These are phyloP conservation scores for Capitulum mitella DNA, from an alignment of 2,888 invertebrate genomes.

Conservation along the genomic window DNA sequence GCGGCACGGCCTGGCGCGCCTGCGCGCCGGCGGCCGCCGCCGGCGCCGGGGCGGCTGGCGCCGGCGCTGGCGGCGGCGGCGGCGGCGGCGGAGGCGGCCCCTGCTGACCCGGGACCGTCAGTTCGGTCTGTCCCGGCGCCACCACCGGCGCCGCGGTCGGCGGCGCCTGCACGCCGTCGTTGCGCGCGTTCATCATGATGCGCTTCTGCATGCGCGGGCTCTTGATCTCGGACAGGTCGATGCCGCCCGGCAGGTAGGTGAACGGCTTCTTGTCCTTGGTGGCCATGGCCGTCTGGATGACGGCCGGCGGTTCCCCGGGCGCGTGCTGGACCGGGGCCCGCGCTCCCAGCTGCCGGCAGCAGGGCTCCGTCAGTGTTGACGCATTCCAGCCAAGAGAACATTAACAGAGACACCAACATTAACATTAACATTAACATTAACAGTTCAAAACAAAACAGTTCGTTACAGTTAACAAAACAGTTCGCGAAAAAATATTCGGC, in stretches of 20 bases:
- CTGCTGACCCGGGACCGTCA: too few species aligned
- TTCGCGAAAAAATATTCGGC: too few species aligned
- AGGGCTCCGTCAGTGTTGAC: too few species aligned
- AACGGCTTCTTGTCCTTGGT: slow-evolving; percentile 91
- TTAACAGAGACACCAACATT: background rate
- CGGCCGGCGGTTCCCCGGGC: slow-evolving; percentile 54
- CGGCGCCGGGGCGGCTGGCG: background rate
- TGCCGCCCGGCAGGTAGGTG: slow-evolving; percentile 90
- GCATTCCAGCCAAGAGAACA: too few species aligned
- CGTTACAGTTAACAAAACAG: too few species aligned
- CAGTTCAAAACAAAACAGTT: too few species aligned
- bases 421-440: too few species aligned
- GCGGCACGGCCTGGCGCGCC: background rate
- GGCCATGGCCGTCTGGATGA: slow-evolving; percentile 78
- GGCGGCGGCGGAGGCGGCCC: slow-evolving; percentile 29
- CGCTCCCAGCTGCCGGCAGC: background rate
- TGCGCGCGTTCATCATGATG: slow-evolving; percentile 34
- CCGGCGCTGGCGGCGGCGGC: slow-evolving; percentile 2
- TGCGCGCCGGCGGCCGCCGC: background rate
- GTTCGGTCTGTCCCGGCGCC: too few species aligned
- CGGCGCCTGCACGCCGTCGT: slow-evolving; percentile 35
- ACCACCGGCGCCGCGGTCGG: slow-evolving; percentile 30
- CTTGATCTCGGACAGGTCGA: slow-evolving; percentile 80
- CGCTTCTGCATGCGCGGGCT: slow-evolving; percentile 35
- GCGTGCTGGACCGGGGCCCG: background rate